A percentile compares a stretch with the other conserved stretches of the same genome.
Conservation (phyloP, 2,113 vertebrate species). For the Eulemur rufifrons region DNA sequence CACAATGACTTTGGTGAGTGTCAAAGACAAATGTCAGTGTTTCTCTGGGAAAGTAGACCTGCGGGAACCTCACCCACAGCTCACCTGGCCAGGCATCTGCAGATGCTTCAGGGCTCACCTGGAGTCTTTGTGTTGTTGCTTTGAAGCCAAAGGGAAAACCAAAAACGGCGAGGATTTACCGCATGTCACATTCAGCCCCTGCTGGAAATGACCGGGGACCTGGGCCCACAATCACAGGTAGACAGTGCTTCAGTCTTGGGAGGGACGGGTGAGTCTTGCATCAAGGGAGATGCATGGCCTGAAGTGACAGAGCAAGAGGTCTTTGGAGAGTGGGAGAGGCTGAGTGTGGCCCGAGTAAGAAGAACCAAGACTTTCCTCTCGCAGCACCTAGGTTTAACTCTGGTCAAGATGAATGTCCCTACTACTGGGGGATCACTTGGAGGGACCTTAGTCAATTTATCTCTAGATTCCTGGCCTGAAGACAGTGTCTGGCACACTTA, state of each 20-base stretch:
- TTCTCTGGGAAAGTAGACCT: background rate
- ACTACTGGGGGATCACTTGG: background rate
- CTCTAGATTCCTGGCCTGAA: background rate
- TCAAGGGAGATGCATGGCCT: too few species aligned
- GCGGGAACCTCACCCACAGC: background rate
- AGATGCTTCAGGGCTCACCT: background rate
- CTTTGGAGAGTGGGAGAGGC: background rate
- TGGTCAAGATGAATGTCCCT: background rate
- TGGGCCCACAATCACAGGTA: background rate
- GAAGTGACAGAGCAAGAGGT: background rate
- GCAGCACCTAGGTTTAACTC: background rate
- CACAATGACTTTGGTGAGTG: background rate
- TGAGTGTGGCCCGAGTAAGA: background rate
- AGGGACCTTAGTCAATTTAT: background rate
- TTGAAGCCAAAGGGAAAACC: background rate
- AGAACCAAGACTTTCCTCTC: background rate
- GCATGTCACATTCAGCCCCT: too few species aligned
- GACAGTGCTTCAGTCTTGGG: background rate
- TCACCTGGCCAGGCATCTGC: background rate
- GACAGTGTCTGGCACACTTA: background rate
- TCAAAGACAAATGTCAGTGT: too few species aligned
- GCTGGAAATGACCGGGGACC: background rate
- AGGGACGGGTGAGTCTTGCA: background rate
- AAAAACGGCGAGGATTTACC: background rate
- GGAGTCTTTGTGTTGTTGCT: background rate